These are phyloP conservation scores for Oreochromis niloticus DNA, from an alignment of 2,113 vertebrate species.

Conservation along the genomic window DNA sequence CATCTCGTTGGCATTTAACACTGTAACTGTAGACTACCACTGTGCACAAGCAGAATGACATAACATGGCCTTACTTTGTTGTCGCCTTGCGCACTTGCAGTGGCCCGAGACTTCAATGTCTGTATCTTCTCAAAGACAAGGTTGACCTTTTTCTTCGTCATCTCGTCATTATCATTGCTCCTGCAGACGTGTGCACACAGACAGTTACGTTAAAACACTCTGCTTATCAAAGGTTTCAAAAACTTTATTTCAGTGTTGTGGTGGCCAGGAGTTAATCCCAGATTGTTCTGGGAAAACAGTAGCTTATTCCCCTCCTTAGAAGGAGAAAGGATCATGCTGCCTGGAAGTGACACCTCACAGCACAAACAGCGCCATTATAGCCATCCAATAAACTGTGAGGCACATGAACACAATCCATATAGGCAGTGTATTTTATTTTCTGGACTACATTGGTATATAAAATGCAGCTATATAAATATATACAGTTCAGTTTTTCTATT, in stretches of 20 bases:
- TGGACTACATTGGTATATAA: not conserved
- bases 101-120: constrained; percentile 91
- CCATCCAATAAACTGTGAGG: not conserved
- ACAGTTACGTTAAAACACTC: not conserved
- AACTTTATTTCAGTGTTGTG: not conserved
- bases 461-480: not conserved
- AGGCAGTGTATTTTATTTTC: not conserved
- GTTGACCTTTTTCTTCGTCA: constrained; percentile 93
- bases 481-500: not conserved
- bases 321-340: constrained; percentile 36
- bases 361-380: constrained; percentile 48
- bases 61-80: constrained; percentile 61
- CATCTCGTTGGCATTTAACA: not conserved
- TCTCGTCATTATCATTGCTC: constrained; percentile 88
- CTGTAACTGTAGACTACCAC: not conserved
- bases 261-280: constrained; percentile 35
- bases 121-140: constrained; percentile 99
- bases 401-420: not conserved
- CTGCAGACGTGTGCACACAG: constrained; percentile 64
- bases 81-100: constrained; percentile 73
- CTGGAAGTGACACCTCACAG: constrained; percentile 65
- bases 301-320: constrained; percentile 33
- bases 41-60: not conserved
- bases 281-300: constrained; percentile 34
- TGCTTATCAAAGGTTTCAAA: not conserved